phyloP scores from a whole-genome alignment of 2,888 invertebrate genomes.

The Dasypolia templi region DNA sequence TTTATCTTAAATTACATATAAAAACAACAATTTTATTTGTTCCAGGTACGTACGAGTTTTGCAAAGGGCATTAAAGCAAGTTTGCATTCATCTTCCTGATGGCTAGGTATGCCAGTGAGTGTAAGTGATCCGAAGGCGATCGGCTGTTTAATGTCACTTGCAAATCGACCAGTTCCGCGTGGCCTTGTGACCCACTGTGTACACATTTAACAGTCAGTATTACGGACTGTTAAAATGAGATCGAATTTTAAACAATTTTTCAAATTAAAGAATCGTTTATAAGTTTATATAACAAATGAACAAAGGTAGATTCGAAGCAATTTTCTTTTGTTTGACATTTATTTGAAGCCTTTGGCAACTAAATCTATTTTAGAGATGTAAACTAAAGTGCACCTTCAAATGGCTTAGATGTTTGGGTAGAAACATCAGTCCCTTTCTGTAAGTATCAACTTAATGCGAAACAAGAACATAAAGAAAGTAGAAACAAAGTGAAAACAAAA shows the following conservation, averaged over 20 bases:
- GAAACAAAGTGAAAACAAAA: conserved; percentile 51
- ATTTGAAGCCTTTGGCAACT: conserved; percentile 6
- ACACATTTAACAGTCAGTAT: conserved; percentile 16
- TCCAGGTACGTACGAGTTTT: conserved; percentile 62
- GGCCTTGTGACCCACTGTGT: conserved; percentile 74
- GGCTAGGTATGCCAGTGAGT: conserved; percentile 59
- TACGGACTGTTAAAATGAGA: conserved; percentile 5
- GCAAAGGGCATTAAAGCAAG: conserved; percentile 57
- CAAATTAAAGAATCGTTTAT: background rate
- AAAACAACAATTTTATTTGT: conserved; percentile 54
- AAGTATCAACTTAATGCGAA: conserved; percentile 22
- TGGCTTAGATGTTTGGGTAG: background rate
- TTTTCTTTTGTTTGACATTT: conserved; percentile 10
- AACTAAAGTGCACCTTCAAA: conserved; percentile 16
- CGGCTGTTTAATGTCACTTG: conserved; percentile 78
- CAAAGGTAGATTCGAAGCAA: background rate
- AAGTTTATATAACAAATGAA: conserved; percentile 3
- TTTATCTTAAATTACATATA: conserved; percentile 3
- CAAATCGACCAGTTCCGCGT: conserved; percentile 75
- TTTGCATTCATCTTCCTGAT: conserved; percentile 62
- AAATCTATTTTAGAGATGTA: background rate
- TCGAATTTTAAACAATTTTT: conserved; percentile 11
- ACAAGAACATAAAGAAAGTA: conserved; percentile 27
- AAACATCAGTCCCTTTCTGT: conserved; percentile 10
- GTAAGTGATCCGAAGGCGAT: conserved; percentile 74